Evolutionary conservation across 2,888 invertebrate species (phyloP).

Genomic region (Xanthorhoe designata): DNA sequence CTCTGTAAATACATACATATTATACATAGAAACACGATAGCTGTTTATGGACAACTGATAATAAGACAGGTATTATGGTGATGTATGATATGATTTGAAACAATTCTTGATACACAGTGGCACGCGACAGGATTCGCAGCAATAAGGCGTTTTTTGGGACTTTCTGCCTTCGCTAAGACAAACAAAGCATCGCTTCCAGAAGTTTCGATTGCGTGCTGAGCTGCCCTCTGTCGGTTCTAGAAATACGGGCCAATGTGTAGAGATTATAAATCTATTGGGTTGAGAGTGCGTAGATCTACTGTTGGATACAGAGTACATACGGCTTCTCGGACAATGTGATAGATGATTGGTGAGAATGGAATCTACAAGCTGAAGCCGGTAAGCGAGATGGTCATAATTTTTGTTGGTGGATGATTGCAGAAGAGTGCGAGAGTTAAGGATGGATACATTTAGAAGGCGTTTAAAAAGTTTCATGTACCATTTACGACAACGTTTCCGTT

Average conservation of each 20-base stretch:
- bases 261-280: background rate
- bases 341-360: slow-evolving; percentile 11
- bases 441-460: slow-evolving; percentile 15
- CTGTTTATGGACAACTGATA: no score
- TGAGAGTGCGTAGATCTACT: background rate
- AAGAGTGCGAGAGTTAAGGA: slow-evolving; percentile 7
- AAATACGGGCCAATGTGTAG: slow-evolving; percentile 4
- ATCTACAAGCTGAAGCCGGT: slow-evolving; percentile 10
- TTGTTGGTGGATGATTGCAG: slow-evolving; percentile 1
- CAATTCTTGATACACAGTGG: background rate
- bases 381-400: background rate
- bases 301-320: background rate
- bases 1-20: no score
- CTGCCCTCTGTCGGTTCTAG: slow-evolving; percentile 1
- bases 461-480: slow-evolving; percentile 42
- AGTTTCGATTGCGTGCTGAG: background rate
- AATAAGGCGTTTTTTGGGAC: background rate
- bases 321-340: slow-evolving; percentile 1
- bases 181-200: slow-evolving; percentile 5
- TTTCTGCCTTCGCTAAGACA: background rate
- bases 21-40: no score
- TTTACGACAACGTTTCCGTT: slow-evolving; percentile 33
- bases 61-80: no score
- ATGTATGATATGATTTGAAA: slow-evolving; percentile 10
- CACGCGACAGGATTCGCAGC: slow-evolving; percentile 4